Percentiles rank a stretch among this genome's conserved stretches.
Evolutionary conservation across 1,140 invertebrate genomes (phyloP).

Genomic region (Stenopsyche tienmushanensis): DNA sequence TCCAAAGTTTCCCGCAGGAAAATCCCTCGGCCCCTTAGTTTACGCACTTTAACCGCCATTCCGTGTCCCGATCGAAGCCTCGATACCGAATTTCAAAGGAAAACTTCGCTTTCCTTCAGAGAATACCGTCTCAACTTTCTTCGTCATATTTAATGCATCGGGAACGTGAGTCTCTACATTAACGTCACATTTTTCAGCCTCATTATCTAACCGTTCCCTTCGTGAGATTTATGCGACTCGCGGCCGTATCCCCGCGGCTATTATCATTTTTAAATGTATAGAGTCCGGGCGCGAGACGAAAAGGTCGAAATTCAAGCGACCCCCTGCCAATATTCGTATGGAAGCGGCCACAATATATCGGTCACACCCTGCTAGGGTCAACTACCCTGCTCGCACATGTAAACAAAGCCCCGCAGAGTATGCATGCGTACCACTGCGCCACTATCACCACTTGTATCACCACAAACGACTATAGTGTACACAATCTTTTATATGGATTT

Average conservation of each 20-base stretch:
- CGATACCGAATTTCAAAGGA: conserved; percentile 15
- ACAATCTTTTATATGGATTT: no score
- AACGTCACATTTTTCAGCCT: no score
- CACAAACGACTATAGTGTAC: no score
- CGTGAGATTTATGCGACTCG: no score
- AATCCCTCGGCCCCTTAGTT: conserved; percentile 5
- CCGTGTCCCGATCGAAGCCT: conserved; percentile 14
- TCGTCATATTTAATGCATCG: background rate
- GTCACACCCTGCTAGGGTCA: background rate
- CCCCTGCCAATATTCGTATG: no score
- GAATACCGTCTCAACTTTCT: background rate
- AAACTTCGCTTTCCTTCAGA: conserved; percentile 7
- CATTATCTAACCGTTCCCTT: no score
- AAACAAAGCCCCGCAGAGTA: background rate
- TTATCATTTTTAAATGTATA: no score
- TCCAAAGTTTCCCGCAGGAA: conserved; percentile 21
- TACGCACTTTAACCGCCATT: conserved; percentile 21
- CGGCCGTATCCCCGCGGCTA: no score
- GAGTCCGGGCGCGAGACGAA: no score
- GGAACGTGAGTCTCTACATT: background rate
- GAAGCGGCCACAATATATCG: background rate
- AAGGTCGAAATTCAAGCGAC: no score
- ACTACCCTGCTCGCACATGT: background rate
- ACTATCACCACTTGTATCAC: no score
- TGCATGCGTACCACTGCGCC: no score